Conservation (phyloP, 2,113 vertebrate species). For the Mionectes macconnelli region DNA sequence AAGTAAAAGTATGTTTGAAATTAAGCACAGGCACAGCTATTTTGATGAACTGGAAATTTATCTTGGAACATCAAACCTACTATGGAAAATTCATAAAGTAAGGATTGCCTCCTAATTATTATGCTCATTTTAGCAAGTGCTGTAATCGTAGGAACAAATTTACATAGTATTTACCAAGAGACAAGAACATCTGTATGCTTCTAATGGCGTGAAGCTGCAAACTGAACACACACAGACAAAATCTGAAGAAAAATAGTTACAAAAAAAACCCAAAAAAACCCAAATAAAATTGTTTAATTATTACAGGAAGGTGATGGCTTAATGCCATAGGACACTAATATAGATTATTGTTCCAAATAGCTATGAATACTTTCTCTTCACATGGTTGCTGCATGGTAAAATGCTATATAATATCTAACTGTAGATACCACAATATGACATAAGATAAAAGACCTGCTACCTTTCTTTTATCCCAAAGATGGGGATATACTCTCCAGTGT, state of each 20-base stretch:
- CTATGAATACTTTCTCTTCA: not conserved
- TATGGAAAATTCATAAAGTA: constrained; percentile 64
- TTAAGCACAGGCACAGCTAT: constrained; percentile 21
- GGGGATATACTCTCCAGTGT: not conserved
- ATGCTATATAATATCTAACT: not conserved
- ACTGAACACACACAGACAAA: not conserved
- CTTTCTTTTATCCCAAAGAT: not conserved
- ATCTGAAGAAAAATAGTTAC: not conserved
- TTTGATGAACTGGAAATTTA: constrained; percentile 50
- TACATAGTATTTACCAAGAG: constrained; percentile 52
- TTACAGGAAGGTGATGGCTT: not conserved
- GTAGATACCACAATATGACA: not conserved
- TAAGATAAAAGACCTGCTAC: not conserved
- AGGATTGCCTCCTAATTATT: constrained; percentile 61
- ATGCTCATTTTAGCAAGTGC: constrained; percentile 43
- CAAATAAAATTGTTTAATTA: not conserved
- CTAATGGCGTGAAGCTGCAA: not conserved
- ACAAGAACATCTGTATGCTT: not conserved
- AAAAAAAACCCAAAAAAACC: not conserved
- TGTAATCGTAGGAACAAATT: constrained; percentile 65
- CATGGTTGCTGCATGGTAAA: not conserved
- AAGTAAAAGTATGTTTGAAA: constrained; percentile 42
- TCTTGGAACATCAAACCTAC: constrained; percentile 52
- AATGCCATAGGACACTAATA: not conserved
- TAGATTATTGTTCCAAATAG: not conserved